Base-by-base conservation (phyloP, 1,140 invertebrate species). In the Diorhabda carinulata region DNA sequence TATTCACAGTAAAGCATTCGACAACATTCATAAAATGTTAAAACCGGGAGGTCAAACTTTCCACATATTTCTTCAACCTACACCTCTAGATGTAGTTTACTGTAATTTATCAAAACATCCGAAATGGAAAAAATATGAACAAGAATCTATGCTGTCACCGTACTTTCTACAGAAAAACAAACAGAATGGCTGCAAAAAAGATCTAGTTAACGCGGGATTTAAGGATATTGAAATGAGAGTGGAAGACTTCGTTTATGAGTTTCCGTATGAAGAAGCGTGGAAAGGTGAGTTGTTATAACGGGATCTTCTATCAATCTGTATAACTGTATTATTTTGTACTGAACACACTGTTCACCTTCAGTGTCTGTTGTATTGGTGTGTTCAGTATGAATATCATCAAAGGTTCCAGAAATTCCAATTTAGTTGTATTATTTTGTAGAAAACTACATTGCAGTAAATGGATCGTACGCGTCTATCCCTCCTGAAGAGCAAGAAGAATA, bases 11-110 rank as follows among this genome's bases (percentile, higher is more conserved):
- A 10, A 63, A 45, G 61, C 61, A 41, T 44, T 63, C 10, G 10
- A 42, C 0, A 63, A 63, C 61, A 6, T 63, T n/a, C 5, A 63
- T 40, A 63, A 63, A 63, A 63, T 63, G 42, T 42, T 63, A 43
- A 63, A 63, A 63, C 61, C 61, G 9, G 61, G 61, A 3, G 61
- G 61, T 8, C 41, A 63, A 42, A 63, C 45, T 5, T 63, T 63
- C 4, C 3, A 43, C 10, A 5, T 7, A n/a, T 47, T 44, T 43
- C n/a, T 63, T 8, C 41, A 63, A n/a, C 43, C 5, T n/a, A 42
- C 10, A 43, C 43, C 61, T 44, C 42, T 63, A 10, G 61, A 63
- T 43, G 40, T 7, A 43, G 10, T 43, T 8, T 63, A 44, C 42
- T 8, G 45, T 43, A 44, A 45, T 45, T 45, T 63, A 9, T 63